phyloP scores from a whole-genome alignment of 2,113 vertebrate species.

The Trematocara zebra region DNA sequence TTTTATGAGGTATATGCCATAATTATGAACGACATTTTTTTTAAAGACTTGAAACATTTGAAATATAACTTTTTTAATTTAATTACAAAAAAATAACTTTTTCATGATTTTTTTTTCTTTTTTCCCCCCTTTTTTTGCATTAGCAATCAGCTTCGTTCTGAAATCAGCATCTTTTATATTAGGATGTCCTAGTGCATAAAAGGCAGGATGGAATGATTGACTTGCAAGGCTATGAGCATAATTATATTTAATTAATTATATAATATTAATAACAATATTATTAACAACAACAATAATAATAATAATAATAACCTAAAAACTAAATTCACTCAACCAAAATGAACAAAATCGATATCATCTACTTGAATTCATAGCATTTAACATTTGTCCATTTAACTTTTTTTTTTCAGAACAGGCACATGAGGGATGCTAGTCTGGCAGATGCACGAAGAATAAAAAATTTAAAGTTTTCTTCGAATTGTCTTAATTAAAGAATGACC shows the following conservation, averaged over 20 bases:
- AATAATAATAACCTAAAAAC: background rate
- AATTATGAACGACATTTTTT: fast-evolving
- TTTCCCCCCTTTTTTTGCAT: fast-evolving
- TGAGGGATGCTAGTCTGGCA: background rate
- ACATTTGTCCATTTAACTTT: background rate
- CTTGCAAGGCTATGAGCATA: background rate
- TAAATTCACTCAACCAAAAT: background rate
- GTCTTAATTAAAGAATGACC: background rate
- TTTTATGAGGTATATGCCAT: background rate
- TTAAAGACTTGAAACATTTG: background rate
- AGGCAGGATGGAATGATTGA: background rate
- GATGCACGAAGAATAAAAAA: background rate
- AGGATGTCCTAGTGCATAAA: background rate
- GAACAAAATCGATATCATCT: background rate
- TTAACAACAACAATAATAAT: background rate
- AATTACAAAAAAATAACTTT: background rate
- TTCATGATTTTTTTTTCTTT: background rate
- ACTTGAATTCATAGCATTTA: background rate
- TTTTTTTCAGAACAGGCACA: background rate
- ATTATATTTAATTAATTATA: background rate
- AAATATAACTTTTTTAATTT: background rate
- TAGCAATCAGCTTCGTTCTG: background rate
- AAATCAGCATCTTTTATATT: background rate
- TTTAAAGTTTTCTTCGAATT: background rate
- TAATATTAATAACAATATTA: background rate